Base-by-base conservation (phyloP, 2,113 vertebrate species). In the Megaceryle maxima region DNA sequence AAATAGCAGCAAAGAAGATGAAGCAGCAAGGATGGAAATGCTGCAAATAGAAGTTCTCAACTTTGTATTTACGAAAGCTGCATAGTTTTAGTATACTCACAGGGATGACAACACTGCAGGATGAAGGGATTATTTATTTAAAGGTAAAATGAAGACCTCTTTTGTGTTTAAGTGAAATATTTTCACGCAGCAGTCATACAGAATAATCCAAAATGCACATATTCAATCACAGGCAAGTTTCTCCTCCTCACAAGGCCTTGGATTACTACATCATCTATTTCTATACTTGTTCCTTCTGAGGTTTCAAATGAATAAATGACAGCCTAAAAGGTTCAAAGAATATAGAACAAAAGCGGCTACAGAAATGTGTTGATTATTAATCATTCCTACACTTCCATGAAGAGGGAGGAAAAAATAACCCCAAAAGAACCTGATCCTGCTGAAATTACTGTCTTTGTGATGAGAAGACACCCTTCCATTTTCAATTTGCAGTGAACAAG, bases 311-410 rank as follows among this genome's bases (percentile, higher is more conserved):
- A 95, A 93, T 33, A 87, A 89, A 63, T 88, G 94, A 91, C 91
- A 97, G 91, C 95, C 66, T 87, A 75, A 75, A 69, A 88, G 72
- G 14, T 63, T 95, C 92, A 92, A 88, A 96, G 85, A 94, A 89
- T 57, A 41, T 15, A 63, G 92, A 92, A 96, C 89, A 96, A 96
- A 96, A 94, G 91, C 63, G 0, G 87, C 77, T 66, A 33, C 44
- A 96, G 88, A 83, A 83, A 70, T 51, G 92, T 79, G 92, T 89
- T 94, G 91, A 89, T 92, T 94, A 96, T 96, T 89, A 95, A 95
- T 96, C 83, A 89, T 81, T 67, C 56, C 74, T 83, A 63, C 84
- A 83, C 77, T 94, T 87, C 81, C 69, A 96, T 16, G 56, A 44
- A 75, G 82, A 57, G 10, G 33, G 11, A 35, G 41, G 19, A 9